Base-by-base conservation (phyloP, 2,113 vertebrate species). In the Gulo gulo region DNA sequence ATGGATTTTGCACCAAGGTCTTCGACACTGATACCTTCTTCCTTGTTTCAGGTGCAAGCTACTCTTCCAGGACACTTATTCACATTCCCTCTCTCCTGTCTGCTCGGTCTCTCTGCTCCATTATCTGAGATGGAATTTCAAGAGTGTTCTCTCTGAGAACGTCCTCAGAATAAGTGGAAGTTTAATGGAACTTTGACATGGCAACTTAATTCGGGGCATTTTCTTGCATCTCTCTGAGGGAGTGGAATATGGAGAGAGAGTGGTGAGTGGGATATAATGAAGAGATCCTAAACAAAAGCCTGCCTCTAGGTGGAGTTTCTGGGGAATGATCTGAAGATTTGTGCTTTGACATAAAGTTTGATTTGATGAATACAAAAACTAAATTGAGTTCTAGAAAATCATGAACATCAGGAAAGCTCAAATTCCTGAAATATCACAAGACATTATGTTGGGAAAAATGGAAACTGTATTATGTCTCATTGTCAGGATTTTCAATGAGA, bases 361-460 rank as follows among this genome's bases (percentile, higher is more conserved):
- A 73, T 78, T 26, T 92, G 67, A 95, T 92, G 59, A 90, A 55
- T 95, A 55, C 6, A 84, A 95, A 85, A 80, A 57, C 24, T 18
- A 95, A 36, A 76, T 47, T 81, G 73, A n/a, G 71, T 82, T 88
- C 78, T 82, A 87, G n/a, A 83, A 93, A 96, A 45, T 82, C 14
- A 71, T 87, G 76, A 45, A 81, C 20, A 65, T 52, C 61, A 52
- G 23, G 92, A 79, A 84, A 61, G 9, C 39, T 76, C 73, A n/a
- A 12, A 34, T 91, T 97, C 85, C 42, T 93, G 92, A 96, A 96
- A 92, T 92, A 73, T 57, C 23, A 83, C 85, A 95, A 94, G 69
- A 63, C 45, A 88, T 67, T 88, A 36, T 63, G 14, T 76, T 91
- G 78, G 73, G 55, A 50, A 97, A 95, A 96, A 63, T 50, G 1